phyloP scores from a whole-genome alignment of 2,888 invertebrate genomes.

The Rhagium mordax region DNA sequence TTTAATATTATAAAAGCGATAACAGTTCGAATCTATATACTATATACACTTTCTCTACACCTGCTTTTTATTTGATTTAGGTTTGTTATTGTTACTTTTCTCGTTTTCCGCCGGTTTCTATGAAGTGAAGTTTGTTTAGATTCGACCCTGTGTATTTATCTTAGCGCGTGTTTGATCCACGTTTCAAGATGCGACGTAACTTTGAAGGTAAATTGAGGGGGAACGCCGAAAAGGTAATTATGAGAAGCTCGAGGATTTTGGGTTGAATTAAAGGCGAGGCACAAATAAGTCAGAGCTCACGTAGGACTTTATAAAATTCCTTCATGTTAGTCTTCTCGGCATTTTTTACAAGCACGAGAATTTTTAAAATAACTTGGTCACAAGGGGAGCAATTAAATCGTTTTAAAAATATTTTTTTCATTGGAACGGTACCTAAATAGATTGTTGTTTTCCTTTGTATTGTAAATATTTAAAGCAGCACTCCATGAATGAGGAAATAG shows the following conservation, averaged over 20 bases:
- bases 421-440: too few species aligned
- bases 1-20: not conserved
- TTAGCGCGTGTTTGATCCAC: constrained; percentile 13
- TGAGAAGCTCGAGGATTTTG: not conserved
- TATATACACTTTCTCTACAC: constrained; percentile 35
- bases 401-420: not conserved
- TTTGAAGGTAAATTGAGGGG: not conserved
- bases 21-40: constrained; percentile 15
- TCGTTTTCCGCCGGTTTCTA: constrained; percentile 34
- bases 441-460: too few species aligned
- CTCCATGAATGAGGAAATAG: too few species aligned
- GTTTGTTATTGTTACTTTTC: constrained; percentile 34
- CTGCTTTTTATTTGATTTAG: constrained; percentile 31
- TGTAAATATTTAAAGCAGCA: too few species aligned
- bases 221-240: not conserved
- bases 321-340: not conserved
- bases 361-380: not conserved
- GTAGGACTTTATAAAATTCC: not conserved
- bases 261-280: not conserved
- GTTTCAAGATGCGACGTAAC: not conserved
- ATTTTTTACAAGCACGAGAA: too few species aligned
- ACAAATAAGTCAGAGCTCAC: not conserved
- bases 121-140: constrained; percentile 25
- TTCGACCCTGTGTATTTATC: constrained; percentile 11
- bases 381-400: not conserved